Evolutionary conservation across 2,113 vertebrate genomes (phyloP).

Genomic region (Amazona guildingii): DNA sequence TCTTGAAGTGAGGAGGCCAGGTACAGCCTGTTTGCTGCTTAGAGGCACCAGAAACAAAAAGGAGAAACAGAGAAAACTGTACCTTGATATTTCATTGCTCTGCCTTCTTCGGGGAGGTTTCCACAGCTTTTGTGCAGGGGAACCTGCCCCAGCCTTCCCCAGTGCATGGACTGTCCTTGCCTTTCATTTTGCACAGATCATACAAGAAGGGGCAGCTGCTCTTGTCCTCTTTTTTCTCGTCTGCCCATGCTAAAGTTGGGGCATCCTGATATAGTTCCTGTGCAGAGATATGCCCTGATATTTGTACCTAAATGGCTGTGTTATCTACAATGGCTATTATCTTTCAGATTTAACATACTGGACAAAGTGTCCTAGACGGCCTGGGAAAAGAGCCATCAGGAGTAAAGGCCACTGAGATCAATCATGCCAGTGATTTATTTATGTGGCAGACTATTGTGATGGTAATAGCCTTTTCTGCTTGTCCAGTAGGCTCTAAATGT

Average conservation of each 20-base stretch:
- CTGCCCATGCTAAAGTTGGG: background rate
- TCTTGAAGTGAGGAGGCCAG: background rate
- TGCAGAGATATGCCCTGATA: background rate
- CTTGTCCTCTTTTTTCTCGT: background rate
- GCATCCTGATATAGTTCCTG: background rate
- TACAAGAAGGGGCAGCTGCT: background rate
- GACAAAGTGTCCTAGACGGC: constrained; percentile 16
- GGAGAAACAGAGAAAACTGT: background rate
- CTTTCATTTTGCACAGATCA: background rate
- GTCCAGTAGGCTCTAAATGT: background rate
- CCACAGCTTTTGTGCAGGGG: background rate
- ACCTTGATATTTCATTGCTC: background rate
- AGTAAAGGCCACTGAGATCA: constrained; percentile 27
- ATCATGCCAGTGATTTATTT: constrained; percentile 12
- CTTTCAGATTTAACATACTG: background rate
- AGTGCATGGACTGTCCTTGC: background rate
- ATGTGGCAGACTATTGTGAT: background rate
- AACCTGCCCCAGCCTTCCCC: background rate
- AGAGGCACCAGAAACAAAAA: background rate
- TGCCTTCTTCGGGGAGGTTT: background rate
- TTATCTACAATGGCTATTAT: constrained; percentile 4
- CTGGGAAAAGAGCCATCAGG: constrained; percentile 22
- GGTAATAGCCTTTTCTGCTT: background rate
- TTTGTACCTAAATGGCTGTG: background rate
- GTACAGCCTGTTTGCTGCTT: background rate